Evolutionary conservation across 2,797 vertebrate species (phyloP), one percentile per base, ranked within the genome.

Genomic region (Prionace glauca): DNA sequence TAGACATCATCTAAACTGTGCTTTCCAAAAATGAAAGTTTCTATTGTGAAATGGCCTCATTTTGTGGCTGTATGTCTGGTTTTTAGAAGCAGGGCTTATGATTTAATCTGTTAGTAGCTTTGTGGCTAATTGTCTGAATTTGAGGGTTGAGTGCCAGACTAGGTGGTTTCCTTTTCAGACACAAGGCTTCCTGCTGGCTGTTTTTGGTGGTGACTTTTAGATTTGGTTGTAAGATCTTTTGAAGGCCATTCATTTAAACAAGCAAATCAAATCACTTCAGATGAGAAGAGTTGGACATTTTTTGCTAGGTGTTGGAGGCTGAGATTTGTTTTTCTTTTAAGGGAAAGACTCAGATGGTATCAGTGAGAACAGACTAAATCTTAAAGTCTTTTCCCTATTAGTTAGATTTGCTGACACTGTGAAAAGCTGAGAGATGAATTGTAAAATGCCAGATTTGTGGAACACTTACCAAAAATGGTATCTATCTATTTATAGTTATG

Each of bases 141-240:
- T 74, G 24, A 88, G 62, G 86, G 62, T 50, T 32, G 20, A 88
- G 69, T 90, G 84, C 67, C 50, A 95, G 86, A 95, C 95, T 60
- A 90, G 95, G 86, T 95, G 95, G 84, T 74, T 95, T 95, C 86
- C 95, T 91, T 45, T 69, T 91, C 95, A 95, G 95, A 95, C 95
- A 71, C 36, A 62, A 41, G 36, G 71, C 95, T 95, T 95, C 95
- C 95, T 95, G 95, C 41, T 72, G 20, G 67, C 69, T 26, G 65
- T 45, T 94, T 72, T 90, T 90, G 41, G 86, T 95, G 67, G 71
- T 90, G 60, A 20, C 56, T 32, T 90, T 90, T 62, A 90, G 87
- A 14, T 29, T 90, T 62, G 56, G 29, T 62, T 90, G 29, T 90
- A 90, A n/a, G 87, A 65, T 90, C 7, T 65, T n/a, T 29, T 65